phyloP scores from a whole-genome alignment of 2,888 invertebrate genomes.

The Hypercompe scribonia region DNA sequence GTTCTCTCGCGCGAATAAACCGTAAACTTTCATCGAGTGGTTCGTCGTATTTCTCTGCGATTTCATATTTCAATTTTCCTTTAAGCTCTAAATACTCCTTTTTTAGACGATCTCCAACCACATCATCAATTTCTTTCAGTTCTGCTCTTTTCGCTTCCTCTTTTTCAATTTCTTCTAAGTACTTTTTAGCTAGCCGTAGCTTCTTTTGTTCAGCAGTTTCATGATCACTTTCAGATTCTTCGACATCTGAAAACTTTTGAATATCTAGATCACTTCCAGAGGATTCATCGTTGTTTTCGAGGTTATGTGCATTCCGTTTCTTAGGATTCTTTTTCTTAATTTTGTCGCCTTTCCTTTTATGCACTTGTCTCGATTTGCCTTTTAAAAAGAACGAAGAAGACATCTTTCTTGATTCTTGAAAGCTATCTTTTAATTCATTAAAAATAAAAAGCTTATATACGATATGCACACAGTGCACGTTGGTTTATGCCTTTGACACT shows the following conservation, averaged over 20 bases:
- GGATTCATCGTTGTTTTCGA: slow-evolving; percentile 87
- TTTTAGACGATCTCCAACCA: slow-evolving; percentile 91
- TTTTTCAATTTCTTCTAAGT: slow-evolving; percentile 94
- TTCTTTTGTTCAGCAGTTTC: slow-evolving; percentile 97
- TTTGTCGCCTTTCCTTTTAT: slow-evolving; percentile 85
- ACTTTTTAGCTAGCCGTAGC: slow-evolving; percentile 95
- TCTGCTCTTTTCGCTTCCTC: slow-evolving; percentile 91
- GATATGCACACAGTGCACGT: neutral
- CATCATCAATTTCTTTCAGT: slow-evolving; percentile 87
- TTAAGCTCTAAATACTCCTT: slow-evolving; percentile 95
- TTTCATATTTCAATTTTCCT: slow-evolving; percentile 91
- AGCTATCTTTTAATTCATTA: neutral
- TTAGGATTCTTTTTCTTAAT: slow-evolving; percentile 73
- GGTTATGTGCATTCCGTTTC: slow-evolving; percentile 73
- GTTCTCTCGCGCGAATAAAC: slow-evolving; percentile 91
- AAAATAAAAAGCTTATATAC: neutral
- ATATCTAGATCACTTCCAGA: slow-evolving; percentile 89
- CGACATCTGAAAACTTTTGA: slow-evolving; percentile 81
- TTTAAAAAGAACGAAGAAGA: slow-evolving; percentile 88
- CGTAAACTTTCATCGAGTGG: slow-evolving; percentile 73
- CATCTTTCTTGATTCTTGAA: slow-evolving; percentile 58
- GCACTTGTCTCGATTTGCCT: slow-evolving; percentile 85
- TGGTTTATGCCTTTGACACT: slow-evolving; percentile 4
- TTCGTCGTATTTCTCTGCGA: slow-evolving; percentile 88
- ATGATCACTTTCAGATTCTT: slow-evolving; percentile 87